Conservation (phyloP, 2,797 vertebrate species). For the Rhinichthys osculus region DNA sequence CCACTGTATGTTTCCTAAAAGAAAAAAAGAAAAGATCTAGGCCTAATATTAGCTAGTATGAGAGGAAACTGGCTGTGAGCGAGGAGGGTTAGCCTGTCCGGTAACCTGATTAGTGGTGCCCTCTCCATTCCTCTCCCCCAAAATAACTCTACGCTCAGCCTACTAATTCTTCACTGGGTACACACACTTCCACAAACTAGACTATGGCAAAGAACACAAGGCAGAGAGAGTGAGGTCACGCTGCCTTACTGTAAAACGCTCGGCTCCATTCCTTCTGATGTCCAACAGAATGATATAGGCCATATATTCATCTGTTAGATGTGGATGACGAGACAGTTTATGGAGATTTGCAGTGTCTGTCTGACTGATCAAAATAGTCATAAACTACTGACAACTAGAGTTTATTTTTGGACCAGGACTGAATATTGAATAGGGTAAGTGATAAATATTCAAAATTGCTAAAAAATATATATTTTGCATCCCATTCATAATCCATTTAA, state of each 20-base stretch:
- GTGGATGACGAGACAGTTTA: constrained; percentile 1
- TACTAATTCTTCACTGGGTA: constrained; percentile 43
- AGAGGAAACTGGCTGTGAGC: constrained; percentile 40
- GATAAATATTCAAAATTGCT: constrained; percentile 36
- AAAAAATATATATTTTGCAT: not conserved
- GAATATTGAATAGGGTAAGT: constrained; percentile 45
- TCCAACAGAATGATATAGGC: constrained; percentile 19
- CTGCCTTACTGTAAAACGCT: constrained; percentile 4
- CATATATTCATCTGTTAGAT: not conserved
- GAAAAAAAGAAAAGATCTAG: not conserved
- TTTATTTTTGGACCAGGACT: constrained; percentile 35
- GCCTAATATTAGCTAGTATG: constrained; percentile 10
- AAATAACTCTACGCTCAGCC: constrained; percentile 71
- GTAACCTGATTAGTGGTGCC: constrained; percentile 70
- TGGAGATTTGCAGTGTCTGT: not conserved
- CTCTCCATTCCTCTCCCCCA: constrained; percentile 69
- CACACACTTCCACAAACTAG: constrained; percentile 22
- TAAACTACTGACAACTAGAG: not conserved
- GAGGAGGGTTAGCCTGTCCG: constrained; percentile 42
- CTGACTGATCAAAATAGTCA: not conserved
- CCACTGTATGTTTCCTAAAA: not conserved
- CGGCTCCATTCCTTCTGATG: not conserved
- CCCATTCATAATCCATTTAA: not conserved
- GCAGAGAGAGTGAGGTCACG: constrained; percentile 37
- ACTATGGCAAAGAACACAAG: constrained; percentile 17